Evolutionary conservation across 2,888 invertebrate genomes (phyloP), one percentile per base, ranked within the genome.

Genomic region (Geophilus truncorum): DNA sequence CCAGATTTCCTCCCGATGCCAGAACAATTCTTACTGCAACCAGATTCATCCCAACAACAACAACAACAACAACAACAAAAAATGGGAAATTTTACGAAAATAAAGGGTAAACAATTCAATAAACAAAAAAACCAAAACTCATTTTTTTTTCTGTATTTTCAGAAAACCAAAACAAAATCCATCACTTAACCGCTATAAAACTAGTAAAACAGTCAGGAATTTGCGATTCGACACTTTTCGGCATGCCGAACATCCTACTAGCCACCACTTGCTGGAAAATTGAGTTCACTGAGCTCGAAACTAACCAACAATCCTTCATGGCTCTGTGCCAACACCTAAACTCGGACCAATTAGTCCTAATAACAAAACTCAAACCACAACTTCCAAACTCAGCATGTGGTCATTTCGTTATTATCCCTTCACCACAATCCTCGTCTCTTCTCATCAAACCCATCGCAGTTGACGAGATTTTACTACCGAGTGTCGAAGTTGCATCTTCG

Each of bases 201-300:
- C 32, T 36, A 4, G 21, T 78, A 1, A 30, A 78, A 7, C 25
- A 23, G 28, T 30, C 51, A 1, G 79, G 79, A 18, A 57, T 79
- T 18, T 79, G 79, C 32, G 79, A 79, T 6, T 79, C 79, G 1
- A 28, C 45, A 4, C 23, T 79, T 1, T 79, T 51, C 45, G 79
- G 79, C 28, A 15, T 18, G 2, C 79, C 79, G 6, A 23, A 30
- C 25, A 25, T 79, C 28, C 25, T 79, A 7, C 9, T 30, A 23
- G 45, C 79, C 1, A 79, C 57, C 23, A 25, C 15, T 25, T 79
- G 79, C 28, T 79, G 79, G 79, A 79, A 79, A 34, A 79, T 79
- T 10, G 79, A 79, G n/a, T 79, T 51, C 57, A 15, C 21, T 1
- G 51, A 79, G 28, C 23, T 79, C 3, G 79, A 79, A 45, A 51